Evolutionary conservation across 2,888 invertebrate genomes (phyloP).

Genomic region (Nomada flava): DNA sequence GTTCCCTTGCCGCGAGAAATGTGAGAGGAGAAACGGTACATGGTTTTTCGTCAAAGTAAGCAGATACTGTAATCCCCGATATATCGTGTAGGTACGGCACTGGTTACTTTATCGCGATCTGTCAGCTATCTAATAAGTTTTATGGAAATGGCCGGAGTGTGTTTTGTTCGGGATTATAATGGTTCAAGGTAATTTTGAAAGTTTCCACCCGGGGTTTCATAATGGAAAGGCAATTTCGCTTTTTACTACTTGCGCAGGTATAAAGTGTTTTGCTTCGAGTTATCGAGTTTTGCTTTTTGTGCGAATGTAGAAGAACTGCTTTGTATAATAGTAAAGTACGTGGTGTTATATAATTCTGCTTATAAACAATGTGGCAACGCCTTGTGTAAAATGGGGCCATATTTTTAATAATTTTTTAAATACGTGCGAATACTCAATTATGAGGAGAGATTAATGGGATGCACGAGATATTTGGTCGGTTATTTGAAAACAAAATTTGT

Average conservation of each 20-base stretch:
- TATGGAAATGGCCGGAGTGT: neutral
- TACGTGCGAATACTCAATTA: neutral
- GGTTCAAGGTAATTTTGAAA: neutral
- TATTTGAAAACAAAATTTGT: too few species aligned
- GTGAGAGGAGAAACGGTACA: slow-evolving; percentile 31
- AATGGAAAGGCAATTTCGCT: neutral
- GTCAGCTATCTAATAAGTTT: neutral
- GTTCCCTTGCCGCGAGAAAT: slow-evolving; percentile 32
- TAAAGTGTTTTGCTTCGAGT: neutral
- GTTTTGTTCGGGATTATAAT: neutral
- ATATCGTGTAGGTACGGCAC: neutral
- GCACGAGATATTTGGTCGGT: too few species aligned
- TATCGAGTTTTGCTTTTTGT: neutral
- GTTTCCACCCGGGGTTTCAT: neutral
- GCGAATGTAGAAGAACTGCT: slow-evolving; percentile 2
- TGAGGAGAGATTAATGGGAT: neutral
- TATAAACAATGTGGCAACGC: neutral
- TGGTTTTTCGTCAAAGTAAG: slow-evolving; percentile 49
- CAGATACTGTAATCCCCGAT: slow-evolving; percentile 31
- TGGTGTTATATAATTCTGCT: neutral
- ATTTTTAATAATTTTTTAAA: neutral
- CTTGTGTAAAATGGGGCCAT: neutral
- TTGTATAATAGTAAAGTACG: neutral
- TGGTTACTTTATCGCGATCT: neutral
- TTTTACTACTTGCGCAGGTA: neutral